phyloP scores from a whole-genome alignment of 2,113 vertebrate species.

The Lontra canadensis region DNA sequence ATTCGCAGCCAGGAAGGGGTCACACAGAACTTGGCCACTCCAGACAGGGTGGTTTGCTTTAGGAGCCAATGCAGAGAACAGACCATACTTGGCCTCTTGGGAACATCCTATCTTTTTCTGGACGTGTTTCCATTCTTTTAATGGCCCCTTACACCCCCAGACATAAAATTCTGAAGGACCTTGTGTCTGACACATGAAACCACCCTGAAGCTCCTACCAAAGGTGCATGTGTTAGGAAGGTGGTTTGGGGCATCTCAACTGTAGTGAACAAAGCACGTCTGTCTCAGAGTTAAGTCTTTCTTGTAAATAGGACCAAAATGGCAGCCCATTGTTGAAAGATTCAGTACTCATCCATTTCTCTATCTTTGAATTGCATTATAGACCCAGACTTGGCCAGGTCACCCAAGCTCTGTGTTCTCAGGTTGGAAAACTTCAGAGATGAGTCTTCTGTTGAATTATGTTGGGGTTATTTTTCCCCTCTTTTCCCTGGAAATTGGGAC shows the following conservation, averaged over 20 bases:
- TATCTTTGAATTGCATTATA: neutral
- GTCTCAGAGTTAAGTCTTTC: neutral
- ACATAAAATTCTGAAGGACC: neutral
- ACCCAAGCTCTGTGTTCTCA: constrained; percentile 25
- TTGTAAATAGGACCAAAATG: neutral
- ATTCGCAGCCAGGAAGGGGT: neutral
- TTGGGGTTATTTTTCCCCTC: neutral
- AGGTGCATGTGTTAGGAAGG: neutral
- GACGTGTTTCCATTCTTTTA: rapidly evolving
- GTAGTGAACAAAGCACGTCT: neutral
- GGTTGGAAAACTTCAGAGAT: constrained; percentile 32
- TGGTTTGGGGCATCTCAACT: neutral
- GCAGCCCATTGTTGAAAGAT: too few species aligned
- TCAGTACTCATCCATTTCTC: neutral
- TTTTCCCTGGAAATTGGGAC: constrained; percentile 26
- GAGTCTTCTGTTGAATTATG: neutral
- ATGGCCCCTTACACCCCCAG: neutral
- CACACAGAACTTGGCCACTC: neutral
- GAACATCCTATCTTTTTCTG: neutral
- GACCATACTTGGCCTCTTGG: neutral
- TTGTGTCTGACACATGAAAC: neutral
- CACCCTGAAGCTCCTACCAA: neutral
- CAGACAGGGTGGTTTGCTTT: neutral
- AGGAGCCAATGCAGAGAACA: neutral
- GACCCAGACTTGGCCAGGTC: neutral